Percentiles rank a stretch among this genome's conserved stretches.
These are phyloP conservation scores for Prionailurus bengalensis DNA, from an alignment of 2,113 vertebrate genomes.

Conservation along the genomic window DNA sequence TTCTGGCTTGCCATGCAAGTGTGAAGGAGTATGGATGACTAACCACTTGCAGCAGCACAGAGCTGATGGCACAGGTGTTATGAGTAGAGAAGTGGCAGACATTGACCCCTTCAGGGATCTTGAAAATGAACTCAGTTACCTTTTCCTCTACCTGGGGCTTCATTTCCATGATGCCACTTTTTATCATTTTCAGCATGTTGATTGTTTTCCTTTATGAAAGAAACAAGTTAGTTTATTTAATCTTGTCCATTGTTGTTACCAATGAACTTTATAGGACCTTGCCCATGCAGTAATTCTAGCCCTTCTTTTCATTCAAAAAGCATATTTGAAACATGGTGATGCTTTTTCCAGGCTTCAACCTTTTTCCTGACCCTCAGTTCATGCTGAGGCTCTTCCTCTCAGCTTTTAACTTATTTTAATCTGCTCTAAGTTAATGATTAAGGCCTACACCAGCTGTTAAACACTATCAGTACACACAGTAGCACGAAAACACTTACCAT, in stretches of 20 bases:
- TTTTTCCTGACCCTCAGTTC: background rate
- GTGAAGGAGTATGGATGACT: background rate
- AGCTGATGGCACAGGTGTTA: background rate
- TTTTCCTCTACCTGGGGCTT: background rate
- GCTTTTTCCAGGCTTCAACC: background rate
- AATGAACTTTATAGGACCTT: background rate
- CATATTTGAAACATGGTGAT: background rate
- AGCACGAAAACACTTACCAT: background rate
- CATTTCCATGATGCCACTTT: background rate
- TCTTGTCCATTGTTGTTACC: background rate
- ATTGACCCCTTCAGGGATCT: background rate
- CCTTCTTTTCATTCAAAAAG: background rate
- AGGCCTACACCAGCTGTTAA: constrained; percentile 36
- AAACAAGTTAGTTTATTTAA: background rate
- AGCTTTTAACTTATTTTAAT: background rate
- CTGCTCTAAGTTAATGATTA: constrained; percentile 48
- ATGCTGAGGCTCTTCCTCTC: background rate
- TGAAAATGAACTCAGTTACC: background rate
- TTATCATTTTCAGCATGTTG: background rate
- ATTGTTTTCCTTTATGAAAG: background rate
- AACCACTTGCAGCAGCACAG: background rate
- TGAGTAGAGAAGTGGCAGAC: no score
- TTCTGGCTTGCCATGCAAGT: background rate
- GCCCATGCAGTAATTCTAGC: background rate
- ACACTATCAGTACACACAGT: background rate